These are phyloP conservation scores for Choloepus hoffmanni DNA, from an alignment of 2,113 vertebrate genomes.

Conservation along the genomic window DNA sequence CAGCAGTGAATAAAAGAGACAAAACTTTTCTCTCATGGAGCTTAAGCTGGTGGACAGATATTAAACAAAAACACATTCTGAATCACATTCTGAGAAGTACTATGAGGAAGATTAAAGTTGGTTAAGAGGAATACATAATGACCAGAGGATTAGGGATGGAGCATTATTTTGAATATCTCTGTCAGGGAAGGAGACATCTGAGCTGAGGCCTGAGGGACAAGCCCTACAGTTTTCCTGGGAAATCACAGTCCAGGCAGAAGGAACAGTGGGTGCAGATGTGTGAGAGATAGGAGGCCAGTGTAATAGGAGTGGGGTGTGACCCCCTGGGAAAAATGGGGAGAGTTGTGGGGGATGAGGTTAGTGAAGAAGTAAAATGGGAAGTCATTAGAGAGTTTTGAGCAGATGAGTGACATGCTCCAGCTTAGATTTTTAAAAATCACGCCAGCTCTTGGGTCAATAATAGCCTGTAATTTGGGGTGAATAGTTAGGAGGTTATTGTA, in stretches of 20 bases:
- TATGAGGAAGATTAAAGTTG: not conserved
- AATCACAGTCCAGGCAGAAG: not conserved
- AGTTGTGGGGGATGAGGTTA: not conserved
- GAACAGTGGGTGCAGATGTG: no score
- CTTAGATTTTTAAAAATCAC: not conserved
- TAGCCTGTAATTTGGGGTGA: rapidly evolving
- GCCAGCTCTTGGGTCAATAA: not conserved
- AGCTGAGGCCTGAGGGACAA: not conserved
- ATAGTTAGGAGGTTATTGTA: not conserved
- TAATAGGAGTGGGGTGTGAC: not conserved
- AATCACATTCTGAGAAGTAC: not conserved
- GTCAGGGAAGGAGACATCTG: not conserved
- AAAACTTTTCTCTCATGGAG: not conserved
- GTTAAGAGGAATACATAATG: not conserved
- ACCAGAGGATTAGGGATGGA: not conserved
- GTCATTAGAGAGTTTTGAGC: not conserved
- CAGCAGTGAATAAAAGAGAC: not conserved
- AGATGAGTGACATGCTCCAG: not conserved
- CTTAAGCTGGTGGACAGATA: not conserved
- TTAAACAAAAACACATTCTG: not conserved
- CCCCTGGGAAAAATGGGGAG: not conserved
- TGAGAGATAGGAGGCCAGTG: not conserved
- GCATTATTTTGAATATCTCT: not conserved
- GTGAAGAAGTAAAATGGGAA: not conserved
- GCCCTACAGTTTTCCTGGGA: not conserved